These are phyloP conservation scores for Lamellibrachia luymesi DNA, from an alignment of 1,140 invertebrate genomes.

Conservation along the genomic window DNA sequence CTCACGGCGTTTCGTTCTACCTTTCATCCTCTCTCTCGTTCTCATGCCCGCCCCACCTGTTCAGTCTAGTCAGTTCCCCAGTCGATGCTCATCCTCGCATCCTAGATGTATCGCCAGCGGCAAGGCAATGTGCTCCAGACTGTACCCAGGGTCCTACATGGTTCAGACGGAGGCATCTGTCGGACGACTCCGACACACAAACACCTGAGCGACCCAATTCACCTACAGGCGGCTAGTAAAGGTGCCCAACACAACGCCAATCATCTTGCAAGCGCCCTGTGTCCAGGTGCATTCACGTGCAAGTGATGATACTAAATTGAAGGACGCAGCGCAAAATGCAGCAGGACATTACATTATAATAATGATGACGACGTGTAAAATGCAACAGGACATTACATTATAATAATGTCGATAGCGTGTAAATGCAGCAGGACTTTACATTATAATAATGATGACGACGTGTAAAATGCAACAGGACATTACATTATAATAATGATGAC, in stretches of 20 bases:
- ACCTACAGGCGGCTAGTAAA: background rate
- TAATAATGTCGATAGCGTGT: too few species aligned
- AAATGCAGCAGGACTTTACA: too few species aligned
- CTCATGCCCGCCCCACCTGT: background rate
- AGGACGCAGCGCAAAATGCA: background rate
- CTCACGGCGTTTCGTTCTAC: background rate
- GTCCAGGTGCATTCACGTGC: background rate
- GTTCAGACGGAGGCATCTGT: background rate
- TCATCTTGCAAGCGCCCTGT: background rate
- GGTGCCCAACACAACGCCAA: background rate
- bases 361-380: too few species aligned
- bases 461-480: too few species aligned
- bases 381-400: too few species aligned
- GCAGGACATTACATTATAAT: too few species aligned
- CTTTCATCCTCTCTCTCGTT: background rate
- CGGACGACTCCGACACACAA: background rate
- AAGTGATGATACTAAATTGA: background rate
- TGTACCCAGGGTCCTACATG: background rate
- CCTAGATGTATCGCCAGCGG: background rate
- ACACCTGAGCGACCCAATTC: background rate
- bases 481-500: too few species aligned
- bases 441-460: too few species aligned
- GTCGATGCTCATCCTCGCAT: background rate
- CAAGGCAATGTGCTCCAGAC: background rate
- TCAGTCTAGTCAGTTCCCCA: background rate